These are phyloP conservation scores for Cephus cinctus DNA, from an alignment of 1,140 invertebrate species.

Conservation along the genomic window DNA sequence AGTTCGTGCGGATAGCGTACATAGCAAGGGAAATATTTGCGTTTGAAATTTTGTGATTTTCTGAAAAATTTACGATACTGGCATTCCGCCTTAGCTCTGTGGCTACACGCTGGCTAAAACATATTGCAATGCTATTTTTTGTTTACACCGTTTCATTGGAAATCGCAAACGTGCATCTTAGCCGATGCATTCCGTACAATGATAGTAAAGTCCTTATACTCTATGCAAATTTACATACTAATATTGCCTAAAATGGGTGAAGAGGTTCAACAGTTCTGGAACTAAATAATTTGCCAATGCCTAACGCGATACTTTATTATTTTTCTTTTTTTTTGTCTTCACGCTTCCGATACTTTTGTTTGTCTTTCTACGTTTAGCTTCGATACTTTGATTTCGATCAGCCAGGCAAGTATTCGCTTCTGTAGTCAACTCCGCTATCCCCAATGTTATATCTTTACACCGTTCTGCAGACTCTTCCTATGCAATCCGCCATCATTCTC, in stretches of 20 bases:
- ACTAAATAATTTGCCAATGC: conserved; percentile 16
- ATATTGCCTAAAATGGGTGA: conserved; percentile 5
- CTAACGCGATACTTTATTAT: conserved; percentile 13
- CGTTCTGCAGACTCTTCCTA: conserved; percentile 10
- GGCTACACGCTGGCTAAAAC: too few relatives aligned
- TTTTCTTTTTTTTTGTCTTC: neutral
- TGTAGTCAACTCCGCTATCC: neutral
- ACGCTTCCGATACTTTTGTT: neutral
- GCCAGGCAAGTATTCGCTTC: neutral
- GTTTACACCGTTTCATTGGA: too few relatives aligned
- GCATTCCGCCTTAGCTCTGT: too few relatives aligned
- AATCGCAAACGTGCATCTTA: too few relatives aligned
- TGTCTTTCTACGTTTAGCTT: too few relatives aligned
- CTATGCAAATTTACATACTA: conserved; percentile 11
- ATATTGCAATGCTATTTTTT: too few relatives aligned
- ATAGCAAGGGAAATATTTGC: too few relatives aligned
- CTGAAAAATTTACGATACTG: too few relatives aligned
- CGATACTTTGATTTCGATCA: neutral
- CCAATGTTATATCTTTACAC: conserved; percentile 11
- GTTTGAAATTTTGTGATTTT: too few relatives aligned
- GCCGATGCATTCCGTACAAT: too few relatives aligned
- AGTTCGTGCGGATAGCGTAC: too few relatives aligned
- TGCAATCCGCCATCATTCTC: conserved; percentile 1
- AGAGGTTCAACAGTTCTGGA: conserved; percentile 1
- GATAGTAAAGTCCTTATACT: too few relatives aligned